These are phyloP conservation scores for Bembecia ichneumoniformis DNA, from an alignment of 2,888 invertebrate species.

Conservation along the genomic window DNA sequence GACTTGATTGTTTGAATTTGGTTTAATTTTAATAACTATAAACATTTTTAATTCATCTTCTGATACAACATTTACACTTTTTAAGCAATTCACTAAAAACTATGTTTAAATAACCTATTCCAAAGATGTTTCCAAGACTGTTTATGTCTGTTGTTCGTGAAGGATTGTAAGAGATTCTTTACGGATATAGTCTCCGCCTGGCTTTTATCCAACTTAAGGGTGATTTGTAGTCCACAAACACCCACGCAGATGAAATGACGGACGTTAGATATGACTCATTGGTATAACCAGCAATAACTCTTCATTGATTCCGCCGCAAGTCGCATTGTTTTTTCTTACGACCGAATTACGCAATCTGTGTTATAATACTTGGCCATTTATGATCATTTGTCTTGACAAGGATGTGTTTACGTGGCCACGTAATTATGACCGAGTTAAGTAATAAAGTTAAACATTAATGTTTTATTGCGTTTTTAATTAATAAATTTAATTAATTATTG, in stretches of 20 bases:
- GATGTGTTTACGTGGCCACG: conserved; percentile 8
- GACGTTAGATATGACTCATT: not conserved
- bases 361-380: conserved; percentile 1
- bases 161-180: not conserved
- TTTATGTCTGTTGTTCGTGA: no score
- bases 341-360: conserved; percentile 5
- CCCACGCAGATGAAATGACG: not conserved
- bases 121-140: no score
- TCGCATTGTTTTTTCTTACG: conserved; percentile 9
- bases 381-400: conserved; percentile 3
- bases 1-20: no score
- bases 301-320: conserved; percentile 5
- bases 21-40: no score
- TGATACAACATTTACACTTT: no score
- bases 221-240: conserved; percentile 30
- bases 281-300: conserved; percentile 7
- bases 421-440: not conserved
- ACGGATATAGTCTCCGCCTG: not conserved
- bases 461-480: no score
- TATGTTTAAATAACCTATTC: no score
- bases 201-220: conserved; percentile 14
- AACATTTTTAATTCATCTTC: no score
- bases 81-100: no score
- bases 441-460: no score
- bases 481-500: no score